These are phyloP conservation scores for Amphimedon queenslandica DNA, from an alignment of 37 sponge, comb jelly and placozoan species.

Conservation along the genomic window DNA sequence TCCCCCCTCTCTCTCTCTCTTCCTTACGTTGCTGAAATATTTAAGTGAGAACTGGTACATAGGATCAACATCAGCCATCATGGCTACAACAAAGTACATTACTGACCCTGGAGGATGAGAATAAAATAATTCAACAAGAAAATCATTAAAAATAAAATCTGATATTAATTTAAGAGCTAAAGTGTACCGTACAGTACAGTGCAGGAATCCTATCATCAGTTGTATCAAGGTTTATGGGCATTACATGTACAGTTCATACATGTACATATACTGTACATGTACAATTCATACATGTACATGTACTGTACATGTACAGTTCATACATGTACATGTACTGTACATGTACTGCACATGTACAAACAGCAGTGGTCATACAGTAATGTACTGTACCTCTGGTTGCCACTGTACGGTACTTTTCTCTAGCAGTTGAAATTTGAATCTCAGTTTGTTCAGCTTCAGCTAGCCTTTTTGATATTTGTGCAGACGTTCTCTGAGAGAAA, in stretches of 20 bases:
- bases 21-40: constrained; percentile 90
- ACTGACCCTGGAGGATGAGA: constrained; percentile 66
- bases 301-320: background rate
- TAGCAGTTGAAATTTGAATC: constrained; percentile 75
- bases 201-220: background rate
- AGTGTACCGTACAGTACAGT: background rate
- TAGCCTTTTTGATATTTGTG: constrained; percentile 82
- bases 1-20: no score
- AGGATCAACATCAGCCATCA: constrained; percentile 93
- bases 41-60: constrained; percentile 99
- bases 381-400: constrained; percentile 86
- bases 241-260: no score
- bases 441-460: constrained; percentile 96
- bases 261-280: no score
- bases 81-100: constrained; percentile 97
- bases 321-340: constrained; percentile 7
- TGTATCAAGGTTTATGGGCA: background rate
- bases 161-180: background rate
- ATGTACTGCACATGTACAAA: no score
- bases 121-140: background rate
- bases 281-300: no score
- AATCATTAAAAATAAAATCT: no score
- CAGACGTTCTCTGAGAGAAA: constrained; percentile 64
- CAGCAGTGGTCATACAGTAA: no score
- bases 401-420: constrained; percentile 94